Base-by-base conservation (phyloP, 1,140 invertebrate species). In the Drosophila paulistorum region DNA sequence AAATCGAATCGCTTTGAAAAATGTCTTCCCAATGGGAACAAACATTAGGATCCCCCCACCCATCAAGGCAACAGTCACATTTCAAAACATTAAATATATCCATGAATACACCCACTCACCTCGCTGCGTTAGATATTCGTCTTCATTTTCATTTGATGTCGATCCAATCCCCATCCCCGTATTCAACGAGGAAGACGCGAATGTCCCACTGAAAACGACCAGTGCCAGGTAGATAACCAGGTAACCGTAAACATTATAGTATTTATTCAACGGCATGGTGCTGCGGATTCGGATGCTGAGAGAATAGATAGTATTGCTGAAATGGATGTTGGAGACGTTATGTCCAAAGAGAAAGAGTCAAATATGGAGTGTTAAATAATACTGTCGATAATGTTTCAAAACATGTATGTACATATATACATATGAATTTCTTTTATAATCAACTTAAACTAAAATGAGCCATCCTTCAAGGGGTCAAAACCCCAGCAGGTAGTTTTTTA, bases 61-160 rank as follows among this genome's bases (percentile, higher is more conserved):
- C 1, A 17, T 9, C 10, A 3, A 6, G 9, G 17, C 45, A 48
- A 17, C 7, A 7, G 17, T 48, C 17, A 10, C 17, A 10, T 20
- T 48, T 14, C 4, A 5, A 51, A 51, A 51, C 7, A 20, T 48
- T 9, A 23, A 23, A 23, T 23, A 23, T 23, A 51, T 51, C 17
- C 20, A 14, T 23, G 17, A 14, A 23, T 33, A 39, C n/a, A 33
- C 54, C 9, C 70, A 75, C 64, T 3, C 58, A 91, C 90, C 90
- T 87, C 80, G 74, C 45, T 87, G 90, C 62, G 83, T 85, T 48
- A 91, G 39, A 71, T 91, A 91, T 64, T 90, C 90, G 51, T 91
- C 90, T 45, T 91, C 90, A 58, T 82, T 91, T 73, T 91, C 90
- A 69, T 61, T 85, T n/a, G 86, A 91, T 10, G 17, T 51, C 45